A percentile compares a stretch with the other conserved stretches of the same genome.
Conservation (phyloP, 2,888 invertebrate species). For the Ethmia dodecea region DNA sequence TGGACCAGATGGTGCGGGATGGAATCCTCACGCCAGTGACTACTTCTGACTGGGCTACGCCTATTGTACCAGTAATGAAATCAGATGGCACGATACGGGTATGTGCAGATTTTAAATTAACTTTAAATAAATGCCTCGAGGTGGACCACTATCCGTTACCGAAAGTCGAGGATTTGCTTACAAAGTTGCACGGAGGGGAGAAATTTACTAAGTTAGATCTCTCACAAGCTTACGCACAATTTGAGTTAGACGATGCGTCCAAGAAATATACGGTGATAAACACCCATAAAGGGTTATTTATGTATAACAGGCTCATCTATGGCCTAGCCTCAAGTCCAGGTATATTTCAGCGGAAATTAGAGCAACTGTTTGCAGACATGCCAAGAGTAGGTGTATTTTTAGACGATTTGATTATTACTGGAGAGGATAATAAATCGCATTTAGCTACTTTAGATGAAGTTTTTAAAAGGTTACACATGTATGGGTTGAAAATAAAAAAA, state of each 20-base stretch:
- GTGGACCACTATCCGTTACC: conserved; percentile 4
- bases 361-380: conserved; percentile 11
- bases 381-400: conserved; percentile 16
- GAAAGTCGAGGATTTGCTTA: conserved; percentile 4
- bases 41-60: conserved; percentile 15
- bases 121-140: conserved; percentile 12
- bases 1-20: conserved; percentile 14
- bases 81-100: conserved; percentile 15
- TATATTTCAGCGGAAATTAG: too few relatives aligned
- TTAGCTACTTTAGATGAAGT: too few relatives aligned
- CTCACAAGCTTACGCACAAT: conserved; percentile 7
- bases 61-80: conserved; percentile 15
- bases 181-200: conserved; percentile 7
- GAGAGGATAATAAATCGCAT: conserved; percentile 8
- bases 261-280: conserved; percentile 5
- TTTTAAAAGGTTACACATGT: conserved; percentile 11
- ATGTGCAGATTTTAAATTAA: conserved; percentile 17
- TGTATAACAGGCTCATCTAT: conserved; percentile 4
- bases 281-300: conserved; percentile 5
- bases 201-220: too few relatives aligned
- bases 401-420: conserved; percentile 17
- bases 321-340: too few relatives aligned
- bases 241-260: conserved; percentile 9
- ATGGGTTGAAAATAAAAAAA: conserved; percentile 14
- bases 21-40: conserved; percentile 2